Conservation (phyloP, 1,140 invertebrate species). For the Drosophila ficusphila region DNA sequence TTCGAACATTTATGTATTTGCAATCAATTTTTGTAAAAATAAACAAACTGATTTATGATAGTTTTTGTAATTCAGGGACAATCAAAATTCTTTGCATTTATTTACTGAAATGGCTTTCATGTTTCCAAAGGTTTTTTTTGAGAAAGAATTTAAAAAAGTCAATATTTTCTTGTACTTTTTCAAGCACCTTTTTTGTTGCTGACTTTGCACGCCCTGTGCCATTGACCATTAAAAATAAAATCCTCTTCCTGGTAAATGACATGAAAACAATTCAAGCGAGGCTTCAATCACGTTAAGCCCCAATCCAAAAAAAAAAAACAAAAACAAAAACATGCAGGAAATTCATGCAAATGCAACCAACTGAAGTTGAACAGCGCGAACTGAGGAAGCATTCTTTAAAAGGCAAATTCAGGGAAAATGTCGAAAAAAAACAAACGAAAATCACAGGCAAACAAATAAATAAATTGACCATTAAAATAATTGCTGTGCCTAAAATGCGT, state of each 20-base stretch:
- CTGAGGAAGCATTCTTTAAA: constrained; percentile 67
- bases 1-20: neutral
- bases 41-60: no score
- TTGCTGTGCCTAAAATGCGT: constrained; percentile 82
- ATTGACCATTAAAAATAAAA: constrained; percentile 26
- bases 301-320: constrained; percentile 18
- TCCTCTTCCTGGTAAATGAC: constrained; percentile 37
- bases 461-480: constrained; percentile 84
- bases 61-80: no score
- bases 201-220: neutral
- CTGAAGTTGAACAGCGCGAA: constrained; percentile 12
- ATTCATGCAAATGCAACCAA: constrained; percentile 63
- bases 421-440: constrained; percentile 31
- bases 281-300: constrained; percentile 71
- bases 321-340: constrained; percentile 20
- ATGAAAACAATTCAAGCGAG: constrained; percentile 59
- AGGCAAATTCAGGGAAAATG: constrained; percentile 62
- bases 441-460: constrained; percentile 75
- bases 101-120: neutral
- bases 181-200: neutral
- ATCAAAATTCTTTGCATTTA: no score
- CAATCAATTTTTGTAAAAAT: neutral
- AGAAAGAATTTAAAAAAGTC: neutral
- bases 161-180: neutral
- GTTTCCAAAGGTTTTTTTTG: neutral